phyloP scores from a whole-genome alignment of 2,888 invertebrate species.

The Epirrhoe alternata region DNA sequence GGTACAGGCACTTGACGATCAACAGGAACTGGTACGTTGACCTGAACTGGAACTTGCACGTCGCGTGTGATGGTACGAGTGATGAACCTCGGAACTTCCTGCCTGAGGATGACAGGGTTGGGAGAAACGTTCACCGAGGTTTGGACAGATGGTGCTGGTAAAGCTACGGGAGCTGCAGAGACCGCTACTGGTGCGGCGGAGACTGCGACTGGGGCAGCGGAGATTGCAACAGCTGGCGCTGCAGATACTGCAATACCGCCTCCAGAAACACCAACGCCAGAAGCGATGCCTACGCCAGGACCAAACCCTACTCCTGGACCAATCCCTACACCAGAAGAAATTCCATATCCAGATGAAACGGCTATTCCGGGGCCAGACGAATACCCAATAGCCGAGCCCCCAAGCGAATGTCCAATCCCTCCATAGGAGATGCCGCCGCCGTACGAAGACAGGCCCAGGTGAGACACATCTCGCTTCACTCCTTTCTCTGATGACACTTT shows the following conservation, averaged over 20 bases:
- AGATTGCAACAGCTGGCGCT: constrained; percentile 40
- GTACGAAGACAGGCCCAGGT: constrained; percentile 24
- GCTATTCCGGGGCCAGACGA: constrained; percentile 28
- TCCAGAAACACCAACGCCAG: constrained; percentile 12
- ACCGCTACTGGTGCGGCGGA: constrained; percentile 44
- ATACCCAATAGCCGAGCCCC: constrained; percentile 23
- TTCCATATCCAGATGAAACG: constrained; percentile 15
- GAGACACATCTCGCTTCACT: constrained; percentile 66
- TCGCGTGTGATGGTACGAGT: constrained; percentile 77
- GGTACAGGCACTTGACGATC: constrained; percentile 79
- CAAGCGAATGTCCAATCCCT: constrained; percentile 10
- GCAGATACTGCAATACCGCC: constrained; percentile 28
- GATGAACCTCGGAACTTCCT: constrained; percentile 76
- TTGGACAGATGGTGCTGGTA: constrained; percentile 61
- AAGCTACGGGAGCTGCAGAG: constrained; percentile 44
- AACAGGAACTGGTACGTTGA: constrained; percentile 80
- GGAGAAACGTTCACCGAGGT: constrained; percentile 73
- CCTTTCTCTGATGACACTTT: constrained; percentile 64
- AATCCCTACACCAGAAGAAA: constrained; percentile 21
- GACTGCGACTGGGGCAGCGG: constrained; percentile 35
- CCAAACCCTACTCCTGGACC: constrained; percentile 5
- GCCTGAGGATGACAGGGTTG: constrained; percentile 75
- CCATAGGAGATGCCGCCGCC: constrained; percentile 11
- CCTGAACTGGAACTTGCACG: constrained; percentile 77
- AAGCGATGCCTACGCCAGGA: neutral